Evolutionary conservation across 2,888 invertebrate genomes (phyloP).

Genomic region (Dicyrtoma fusca): DNA sequence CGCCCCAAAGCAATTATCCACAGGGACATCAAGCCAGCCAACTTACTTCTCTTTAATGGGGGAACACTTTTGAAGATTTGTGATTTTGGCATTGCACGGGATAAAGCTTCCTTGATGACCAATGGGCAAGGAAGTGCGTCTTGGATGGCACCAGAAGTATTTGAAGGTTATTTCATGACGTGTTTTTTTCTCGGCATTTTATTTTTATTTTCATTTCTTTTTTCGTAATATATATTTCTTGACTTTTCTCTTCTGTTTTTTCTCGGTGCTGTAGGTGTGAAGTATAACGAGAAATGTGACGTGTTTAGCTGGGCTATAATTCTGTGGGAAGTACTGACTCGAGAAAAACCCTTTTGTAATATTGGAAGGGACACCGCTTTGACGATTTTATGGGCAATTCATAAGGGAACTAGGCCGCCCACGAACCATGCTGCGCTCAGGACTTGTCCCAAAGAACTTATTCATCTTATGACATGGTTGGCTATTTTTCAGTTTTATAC

Average conservation of each 20-base stretch:
- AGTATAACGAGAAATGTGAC: constrained; percentile 98
- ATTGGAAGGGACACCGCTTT: constrained; percentile 78
- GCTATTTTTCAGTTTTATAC: too few relatives aligned
- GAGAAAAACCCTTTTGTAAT: constrained; percentile 80
- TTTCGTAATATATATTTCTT: too few relatives aligned
- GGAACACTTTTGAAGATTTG: constrained; percentile 92
- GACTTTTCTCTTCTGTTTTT: neutral
- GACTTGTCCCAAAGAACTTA: too few relatives aligned
- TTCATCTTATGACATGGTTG: too few relatives aligned
- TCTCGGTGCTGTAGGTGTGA: constrained; percentile 72
- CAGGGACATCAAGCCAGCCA: constrained; percentile 85
- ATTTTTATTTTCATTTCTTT: too few relatives aligned
- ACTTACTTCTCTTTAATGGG: constrained; percentile 81
- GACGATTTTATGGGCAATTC: constrained; percentile 92
- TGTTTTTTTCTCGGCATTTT: too few relatives aligned
- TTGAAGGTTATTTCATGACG: constrained; percentile 64
- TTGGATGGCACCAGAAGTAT: constrained; percentile 99
- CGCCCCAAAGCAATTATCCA: constrained; percentile 93
- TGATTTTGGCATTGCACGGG: constrained; percentile 98
- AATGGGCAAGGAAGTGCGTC: constrained; percentile 93
- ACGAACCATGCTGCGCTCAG: constrained; percentile 62
- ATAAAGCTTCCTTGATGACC: constrained; percentile 94
- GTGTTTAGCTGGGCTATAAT: constrained; percentile 99
- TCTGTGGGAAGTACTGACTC: constrained; percentile 92
- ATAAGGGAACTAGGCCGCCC: constrained; percentile 81